Base-by-base conservation (phyloP, 2,113 vertebrate species). In the Malurus cyaneus region DNA sequence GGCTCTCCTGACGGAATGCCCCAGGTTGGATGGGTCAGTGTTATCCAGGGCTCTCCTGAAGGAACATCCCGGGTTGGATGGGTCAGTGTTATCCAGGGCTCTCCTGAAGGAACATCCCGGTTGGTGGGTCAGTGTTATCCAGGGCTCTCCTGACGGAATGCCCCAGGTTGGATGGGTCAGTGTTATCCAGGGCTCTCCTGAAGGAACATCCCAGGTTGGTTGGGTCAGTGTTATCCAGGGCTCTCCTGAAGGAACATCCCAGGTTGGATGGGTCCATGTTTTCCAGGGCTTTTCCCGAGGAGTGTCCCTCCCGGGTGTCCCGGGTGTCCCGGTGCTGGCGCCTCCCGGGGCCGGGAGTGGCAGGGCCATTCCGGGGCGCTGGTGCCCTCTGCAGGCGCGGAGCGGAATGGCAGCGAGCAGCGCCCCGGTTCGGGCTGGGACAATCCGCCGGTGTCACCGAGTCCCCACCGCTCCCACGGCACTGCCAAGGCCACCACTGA, bases 401-500 rank as follows among this genome's bases (percentile, higher is more conserved):
- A 25, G 32, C 4, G 54, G 69, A 50, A 36, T 42, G 8, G 54
- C 82, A 49, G 67, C 24, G 66, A 80, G 46, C 50, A 4, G 29
- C 5, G 4, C 52, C 31, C 9, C 36, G 44, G 2, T 13, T 5
- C 0, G 36, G 2, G 28, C 39, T 2, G 79, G 70, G 54, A 49
- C 15, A 74, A 34, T 11, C 47, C 54, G 3, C 62, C 2, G 0
- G 71, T 31, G 23, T 8, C 79, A 5, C 2, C 14, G 47, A 12
- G 28, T 12, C 3, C 3, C 18, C 24, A 0, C 7, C 21, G 14
- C 2, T 18, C 32, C 29, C 29, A 3, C 61, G 1, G 11, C 79
- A 0, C n/a, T 7, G 69, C 53, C 24, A 6, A 3, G 52, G n/a
- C 29, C 86, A 19, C 8, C 32, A 0, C 39, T 2, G 5, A 21